Evolutionary conservation across 2,888 invertebrate species (phyloP), one percentile per base, ranked within the genome.

Genomic region (Leptinotarsa juncta): DNA sequence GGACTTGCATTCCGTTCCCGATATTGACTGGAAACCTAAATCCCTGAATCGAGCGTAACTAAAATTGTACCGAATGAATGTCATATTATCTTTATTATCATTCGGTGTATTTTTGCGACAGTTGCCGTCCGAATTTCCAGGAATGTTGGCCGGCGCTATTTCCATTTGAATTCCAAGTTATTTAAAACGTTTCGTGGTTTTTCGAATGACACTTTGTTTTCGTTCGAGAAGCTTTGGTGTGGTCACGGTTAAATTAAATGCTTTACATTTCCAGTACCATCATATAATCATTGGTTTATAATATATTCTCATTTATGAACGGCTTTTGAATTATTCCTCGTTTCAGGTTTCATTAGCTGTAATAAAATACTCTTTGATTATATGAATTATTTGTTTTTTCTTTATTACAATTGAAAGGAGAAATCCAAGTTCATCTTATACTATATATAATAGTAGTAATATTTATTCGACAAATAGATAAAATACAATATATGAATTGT

Each of bases 101-200:
- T 55, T 55, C 67, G 16, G 57, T 70, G 53, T 69, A 75, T 75
- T 72, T 75, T 72, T 18, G 70, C 70, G 62, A 62, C 72, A 26
- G 70, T 72, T 72, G 70, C 70, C 65, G 65, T 65, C 51, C 68
- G 53, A 67, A 55, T 72, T 71, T 66, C 62, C 70, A 53, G 50
- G 60, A 72, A 67, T 70, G 49, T 75, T 75, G 72, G 75, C 57
- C 23, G 57, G 57, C 70, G 70, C 53, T 51, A 23, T 51, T 23
- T 72, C 65, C 68, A 48, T 70, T n/a, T 18, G 68, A 55, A 57
- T 62, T 65, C 65, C 65, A 65, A 71, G 65, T 20, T 18, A 57
- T 57, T 57, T 32, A 67, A 67, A 71, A 67, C 71, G 48, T 57
- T 67, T 50, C 49, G 67, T 50, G 49, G 65, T 53, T 57, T 57